Evolutionary conservation across 2,888 invertebrate species (phyloP), one percentile per base, ranked within the genome.

Genomic region (Julus scanicus): DNA sequence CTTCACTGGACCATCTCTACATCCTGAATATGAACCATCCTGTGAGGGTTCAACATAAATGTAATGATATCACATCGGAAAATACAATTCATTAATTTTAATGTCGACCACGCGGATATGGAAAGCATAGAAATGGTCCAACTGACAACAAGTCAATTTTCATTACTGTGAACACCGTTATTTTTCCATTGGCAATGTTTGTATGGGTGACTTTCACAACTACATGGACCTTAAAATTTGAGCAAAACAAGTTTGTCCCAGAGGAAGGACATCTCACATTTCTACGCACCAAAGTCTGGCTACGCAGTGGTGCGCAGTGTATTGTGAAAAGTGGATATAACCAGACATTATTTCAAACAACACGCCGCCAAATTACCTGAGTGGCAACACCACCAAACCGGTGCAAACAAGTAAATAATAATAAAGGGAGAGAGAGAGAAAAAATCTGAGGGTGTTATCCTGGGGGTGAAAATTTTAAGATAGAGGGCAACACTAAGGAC

Each of bases 391-490:
- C 17, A 57, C n/a, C 57, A 57, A 57, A 57, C 57, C 57, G 57
- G 57, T 57, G n/a, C 57, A 57, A 57, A 57, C 57, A n/a, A 57
- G 57, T n/a, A 57, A 57, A 57, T 57, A 57, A 57, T 57, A 57
- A 57, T 57, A 57, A 57, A 57, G 57, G 3, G 57, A 4, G 2
- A 6, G n/a, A n/a, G n/a, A n/a, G n/a, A n/a, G n/a, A 57, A 57
- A 4, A 57, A 57, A 2, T 4, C 57, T 57, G 57, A n/a, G 57
- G 57, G 57, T 57, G 57, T 57, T 57, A n/a, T 17, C 57, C n/a
- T n/a, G 9, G 11, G 57, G 57, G 57, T 1, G n/a, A 57, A 11
- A 57, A 53, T 3, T n/a, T n/a, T 57, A 57, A 57, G 17, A 57
- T n/a, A 57, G 57, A 57, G 57, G 57, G 57, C 57, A 57, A 57